Evolutionary conservation across 2,888 invertebrate species (phyloP).

Genomic region (Thymelicus acteon): DNA sequence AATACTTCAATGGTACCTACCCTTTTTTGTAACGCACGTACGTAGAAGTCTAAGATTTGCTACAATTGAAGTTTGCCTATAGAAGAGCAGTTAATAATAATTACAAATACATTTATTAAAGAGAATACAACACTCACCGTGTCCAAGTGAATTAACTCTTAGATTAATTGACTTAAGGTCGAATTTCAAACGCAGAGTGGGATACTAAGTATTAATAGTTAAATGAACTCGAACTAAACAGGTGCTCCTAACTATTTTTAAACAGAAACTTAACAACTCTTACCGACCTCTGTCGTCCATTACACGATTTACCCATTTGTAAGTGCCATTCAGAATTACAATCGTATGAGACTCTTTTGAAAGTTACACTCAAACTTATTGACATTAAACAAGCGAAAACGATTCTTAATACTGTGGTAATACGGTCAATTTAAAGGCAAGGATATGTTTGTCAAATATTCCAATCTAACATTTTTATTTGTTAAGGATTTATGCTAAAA

Average conservation of each 20-base stretch:
- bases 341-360: conserved; percentile 22
- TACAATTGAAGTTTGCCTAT: too few relatives aligned
- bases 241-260: conserved; percentile 16
- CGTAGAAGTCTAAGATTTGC: too few relatives aligned
- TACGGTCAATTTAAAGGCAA: conserved; percentile 1
- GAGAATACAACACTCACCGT: too few relatives aligned
- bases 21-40: too few relatives aligned
- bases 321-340: conserved; percentile 31
- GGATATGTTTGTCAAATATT: conserved; percentile 4
- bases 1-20: too few relatives aligned
- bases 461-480: conserved; percentile 10
- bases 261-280: conserved; percentile 9
- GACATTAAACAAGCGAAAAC: background rate
- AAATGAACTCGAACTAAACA: background rate
- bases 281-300: conserved; percentile 23
- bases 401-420: background rate
- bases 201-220: too few relatives aligned
- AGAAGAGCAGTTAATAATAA: too few relatives aligned
- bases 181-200: too few relatives aligned
- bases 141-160: too few relatives aligned
- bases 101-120: too few relatives aligned
- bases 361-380: background rate
- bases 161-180: too few relatives aligned
- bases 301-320: conserved; percentile 25
- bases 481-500: background rate